These are phyloP conservation scores for Knipowitschia caucasica DNA, from an alignment of 2,797 vertebrate species.

Conservation along the genomic window DNA sequence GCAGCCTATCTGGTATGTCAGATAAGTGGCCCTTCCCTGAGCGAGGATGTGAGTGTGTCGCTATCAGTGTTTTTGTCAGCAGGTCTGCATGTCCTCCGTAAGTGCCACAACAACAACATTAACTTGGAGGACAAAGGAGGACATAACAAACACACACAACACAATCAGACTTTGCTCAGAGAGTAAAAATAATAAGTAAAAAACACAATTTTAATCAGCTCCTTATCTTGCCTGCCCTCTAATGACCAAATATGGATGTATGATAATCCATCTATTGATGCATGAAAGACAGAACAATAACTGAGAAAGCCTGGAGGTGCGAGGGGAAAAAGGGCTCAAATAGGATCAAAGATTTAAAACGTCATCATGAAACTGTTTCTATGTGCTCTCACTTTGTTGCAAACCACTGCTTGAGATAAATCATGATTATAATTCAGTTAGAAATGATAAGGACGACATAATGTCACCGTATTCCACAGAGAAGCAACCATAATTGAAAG, in stretches of 20 bases:
- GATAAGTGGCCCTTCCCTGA: conserved; percentile 34
- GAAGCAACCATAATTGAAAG: conserved; percentile 61
- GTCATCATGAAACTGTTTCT: neutral
- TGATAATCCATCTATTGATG: conserved; percentile 73
- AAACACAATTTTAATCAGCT: conserved; percentile 72
- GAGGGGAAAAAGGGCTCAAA: conserved; percentile 44
- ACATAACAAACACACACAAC: conserved; percentile 43
- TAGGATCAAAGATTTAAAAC: conserved; percentile 36
- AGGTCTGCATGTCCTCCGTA: conserved; percentile 53
- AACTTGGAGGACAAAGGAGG: conserved; percentile 69
- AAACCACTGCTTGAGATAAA: conserved; percentile 53
- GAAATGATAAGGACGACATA: conserved; percentile 67
- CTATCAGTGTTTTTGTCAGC: conserved; percentile 48
- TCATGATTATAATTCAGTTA: conserved; percentile 66
- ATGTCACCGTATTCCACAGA: conserved; percentile 49
- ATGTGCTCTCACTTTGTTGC: conserved; percentile 23
- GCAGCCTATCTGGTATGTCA: conserved; percentile 21
- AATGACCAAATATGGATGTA: conserved; percentile 69
- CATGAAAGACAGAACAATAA: conserved; percentile 73
- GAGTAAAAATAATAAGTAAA: conserved; percentile 63
- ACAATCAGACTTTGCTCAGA: conserved; percentile 37
- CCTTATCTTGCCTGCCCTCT: conserved; percentile 72
- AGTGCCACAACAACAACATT: conserved; percentile 70
- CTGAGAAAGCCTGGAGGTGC: conserved; percentile 41
- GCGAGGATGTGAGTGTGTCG: conserved; percentile 22